Base-by-base conservation (phyloP, 2,888 invertebrate genomes). In the Heliconius ismenius region DNA sequence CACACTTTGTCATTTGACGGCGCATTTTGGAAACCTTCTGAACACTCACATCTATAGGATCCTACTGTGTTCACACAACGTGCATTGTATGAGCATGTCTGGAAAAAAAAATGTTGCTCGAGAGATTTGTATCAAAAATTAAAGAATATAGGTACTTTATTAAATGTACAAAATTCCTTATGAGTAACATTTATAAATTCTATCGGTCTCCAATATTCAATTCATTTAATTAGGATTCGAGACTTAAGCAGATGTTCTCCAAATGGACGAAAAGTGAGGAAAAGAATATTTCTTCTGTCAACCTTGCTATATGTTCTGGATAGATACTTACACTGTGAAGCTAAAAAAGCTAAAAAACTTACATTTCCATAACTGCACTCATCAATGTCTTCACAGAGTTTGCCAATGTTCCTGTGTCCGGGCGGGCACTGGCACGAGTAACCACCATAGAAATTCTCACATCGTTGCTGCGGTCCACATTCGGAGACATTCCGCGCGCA, bases 401-500 rank as follows among this genome's bases (percentile, higher is more conserved):
- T 91, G 0, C 95, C 95, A 21, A 90, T 87, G 13, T 95, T 87
- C 62, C 94, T 93, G 86, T 96, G 96, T 0, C 98, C 98, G 0
- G 95, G 89, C 0, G 97, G 97, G 85, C 98, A 98, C 76, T 96
- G 95, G 83, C 98, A 98, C 0, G 96, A 94, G 87, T 97, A 98
- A 0, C 97, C 97, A 3, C 98, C 98, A 74, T 95, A 95, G 76
- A 97, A 96, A 91, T 99, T 99, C 82, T 96, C 96, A 84, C 99
- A 99, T 18, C 95, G 95, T 91, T 98, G 98, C 78, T 96, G 95
- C 0, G 95, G 91, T 0, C 96, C 95, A 84, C 99, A 99, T 79
- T 96, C 96, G 78, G 98, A 97, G 0, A 94, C 95, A 26, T 96
- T 96, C 36, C 95, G 93, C 0, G 95, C 93, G 85, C 98, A 99